Percentiles rank a stretch among this genome's conserved stretches.
Evolutionary conservation across 64 coral and sea anemone genomes (phyloP).

Genomic region (Stichodactyla helianthus): DNA sequence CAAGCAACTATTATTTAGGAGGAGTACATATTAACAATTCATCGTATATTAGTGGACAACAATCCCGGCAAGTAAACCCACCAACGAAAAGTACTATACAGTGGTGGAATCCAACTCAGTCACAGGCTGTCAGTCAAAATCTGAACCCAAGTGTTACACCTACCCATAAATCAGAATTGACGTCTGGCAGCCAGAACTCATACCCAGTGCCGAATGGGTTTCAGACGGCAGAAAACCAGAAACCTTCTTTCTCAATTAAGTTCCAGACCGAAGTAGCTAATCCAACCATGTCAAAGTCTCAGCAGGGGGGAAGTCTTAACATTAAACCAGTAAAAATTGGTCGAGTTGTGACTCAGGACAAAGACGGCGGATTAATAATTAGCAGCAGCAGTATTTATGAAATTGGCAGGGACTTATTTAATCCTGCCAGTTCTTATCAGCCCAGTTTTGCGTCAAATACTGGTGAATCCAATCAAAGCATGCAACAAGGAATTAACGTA

Average conservation of each 20-base stretch:
- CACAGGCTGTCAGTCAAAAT: neutral
- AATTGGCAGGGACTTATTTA: neutral
- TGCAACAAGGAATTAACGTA: neutral
- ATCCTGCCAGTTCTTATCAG: neutral
- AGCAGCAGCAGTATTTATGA: constrained; percentile 12
- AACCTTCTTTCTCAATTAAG: neutral
- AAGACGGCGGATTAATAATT: neutral
- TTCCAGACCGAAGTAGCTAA: constrained; percentile 15
- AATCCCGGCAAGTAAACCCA: neutral
- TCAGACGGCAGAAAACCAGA: neutral
- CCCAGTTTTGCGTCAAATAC: neutral
- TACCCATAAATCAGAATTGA: neutral
- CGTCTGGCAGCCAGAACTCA: neutral
- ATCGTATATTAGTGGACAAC: neutral
- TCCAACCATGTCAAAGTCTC: neutral
- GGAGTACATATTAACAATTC: neutral
- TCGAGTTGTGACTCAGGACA: neutral
- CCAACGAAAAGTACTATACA: neutral
- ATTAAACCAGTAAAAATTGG: neutral
- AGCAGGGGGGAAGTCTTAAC: neutral
- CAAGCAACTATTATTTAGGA: neutral
- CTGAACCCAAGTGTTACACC: neutral
- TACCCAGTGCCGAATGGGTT: neutral
- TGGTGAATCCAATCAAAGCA: neutral
- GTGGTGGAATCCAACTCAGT: neutral